Evolutionary conservation across 2,113 vertebrate species (phyloP).

Genomic region (Ctenomys sociabilis): DNA sequence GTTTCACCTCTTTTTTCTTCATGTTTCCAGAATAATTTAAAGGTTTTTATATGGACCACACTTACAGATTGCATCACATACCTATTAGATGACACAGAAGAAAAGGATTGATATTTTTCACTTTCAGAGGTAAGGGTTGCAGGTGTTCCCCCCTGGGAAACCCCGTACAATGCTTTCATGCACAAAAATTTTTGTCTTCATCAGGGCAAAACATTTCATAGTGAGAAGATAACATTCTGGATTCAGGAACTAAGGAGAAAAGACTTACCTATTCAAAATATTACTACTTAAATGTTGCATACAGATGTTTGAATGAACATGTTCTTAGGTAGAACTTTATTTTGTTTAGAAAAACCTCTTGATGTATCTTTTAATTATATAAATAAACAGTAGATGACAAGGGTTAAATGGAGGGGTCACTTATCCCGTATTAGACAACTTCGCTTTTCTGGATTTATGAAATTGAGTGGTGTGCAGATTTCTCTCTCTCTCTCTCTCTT

Average conservation of each 20-base stretch:
- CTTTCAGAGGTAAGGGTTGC: not conserved
- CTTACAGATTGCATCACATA: not conserved
- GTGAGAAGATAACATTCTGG: not conserved
- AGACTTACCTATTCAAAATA: slow-evolving; percentile 10
- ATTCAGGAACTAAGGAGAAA: not conserved
- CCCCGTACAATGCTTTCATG: not conserved
- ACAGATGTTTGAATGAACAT: not conserved
- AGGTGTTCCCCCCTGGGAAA: not conserved
- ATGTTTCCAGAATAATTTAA: not conserved
- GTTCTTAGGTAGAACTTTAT: not conserved
- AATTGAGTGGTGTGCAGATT: not conserved
- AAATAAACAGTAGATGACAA: not conserved
- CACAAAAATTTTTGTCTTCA: not conserved
- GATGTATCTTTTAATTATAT: not conserved
- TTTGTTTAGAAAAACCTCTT: slow-evolving; percentile 35
- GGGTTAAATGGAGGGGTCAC: not conserved
- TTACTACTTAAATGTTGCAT: not conserved
- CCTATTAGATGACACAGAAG: not conserved
- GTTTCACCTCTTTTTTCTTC: not conserved
- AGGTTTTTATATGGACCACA: not conserved
- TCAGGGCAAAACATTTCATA: not conserved
- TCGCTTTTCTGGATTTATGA: slow-evolving; percentile 7
- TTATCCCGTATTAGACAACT: not conserved
- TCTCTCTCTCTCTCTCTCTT: not conserved
- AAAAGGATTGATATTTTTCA: not conserved